Base-by-base conservation (phyloP, 53 echinoderm and acorn worm species). In the Glandiceps talaboti region DNA sequence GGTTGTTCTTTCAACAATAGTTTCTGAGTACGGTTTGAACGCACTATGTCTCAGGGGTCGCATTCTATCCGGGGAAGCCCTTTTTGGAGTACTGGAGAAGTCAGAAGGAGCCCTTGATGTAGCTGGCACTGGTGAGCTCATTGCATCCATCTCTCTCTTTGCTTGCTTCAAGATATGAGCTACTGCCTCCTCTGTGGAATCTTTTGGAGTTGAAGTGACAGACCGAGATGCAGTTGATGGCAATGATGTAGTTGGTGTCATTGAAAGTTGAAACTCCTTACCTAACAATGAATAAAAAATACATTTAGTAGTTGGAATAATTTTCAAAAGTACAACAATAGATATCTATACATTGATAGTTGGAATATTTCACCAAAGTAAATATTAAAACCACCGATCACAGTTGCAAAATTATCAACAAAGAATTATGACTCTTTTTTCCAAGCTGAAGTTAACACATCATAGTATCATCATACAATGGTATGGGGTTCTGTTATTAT, bases 111-210 rank as follows among this genome's bases (percentile, higher is more conserved):
- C 79, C 31, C 32, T 27, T 1, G 0, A 1, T 30, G 27, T 78
- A 1, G 32, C 32, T 1, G 1, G 31, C 6, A 6, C 64, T 45
- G 20, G 6, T 45, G 64, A 45, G 64, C 64, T 45, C 64, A 45
- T 45, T 6, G 64, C 64, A 74, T 94, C 99, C 87, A 99, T 89
- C 79, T 99, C 99, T 81, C 94, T 89, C 32, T 89, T 89, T 29
- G 99, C 99, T 76, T 89, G 79, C 75, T 93, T 92, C 12, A 99
- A 88, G 80, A 99, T 99, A 79, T 99, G 87, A 81, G 91, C 93
- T 33, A 99, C 89, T 27, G 93, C 97, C 77, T 91, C 99, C 30
- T 99, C 99, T 28, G 93, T 91, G 20, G 87, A 94, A 1, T 90
- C 82, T 78, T 88, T 91, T 12, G 64, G 64, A 20, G 6, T 12